Evolutionary conservation across 2,888 invertebrate genomes (phyloP), one percentile per base, ranked within the genome.

Genomic region (Parnassius glacialis): DNA sequence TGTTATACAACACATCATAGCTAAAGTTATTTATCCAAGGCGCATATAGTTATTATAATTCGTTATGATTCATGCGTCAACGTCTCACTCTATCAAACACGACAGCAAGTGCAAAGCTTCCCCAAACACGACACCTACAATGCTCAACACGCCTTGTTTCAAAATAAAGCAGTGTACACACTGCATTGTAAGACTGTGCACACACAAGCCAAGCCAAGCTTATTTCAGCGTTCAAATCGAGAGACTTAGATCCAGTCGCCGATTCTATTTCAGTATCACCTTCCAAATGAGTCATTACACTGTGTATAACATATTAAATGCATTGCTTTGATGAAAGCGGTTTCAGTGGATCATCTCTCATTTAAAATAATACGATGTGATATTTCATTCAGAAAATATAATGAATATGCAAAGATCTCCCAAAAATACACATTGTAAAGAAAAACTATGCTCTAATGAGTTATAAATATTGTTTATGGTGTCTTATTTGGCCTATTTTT

Each of bases 251-350:
- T 9, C n/a, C 13, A 44, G 20, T 44, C 44, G 43, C 9, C 54
- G 56, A 20, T 43, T 42, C 57, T 57, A 51, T 57, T 57, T 57
- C 20, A 2, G 41, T 43, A 41, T 12, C 16, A 12, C 50, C 50
- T 50, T 57, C 57, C 47, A 11, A 13, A 48, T 57, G 57, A 51
- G 11, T 57, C 57, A 51, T 57, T 57, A 57, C 57, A 3, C 10
- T 43, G 9, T 3, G 42, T 50, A 20, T 12, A 20, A 51, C 50
- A 57, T 43, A 43, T 50, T 12, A 47, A 56, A 56, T 47, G 10
- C 57, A 51, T 50, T 43, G 48, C 50, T 42, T 42, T 20, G 57
- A 20, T 51, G 57, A 50, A 42, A 51, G 56, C 47, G 10, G 25
- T 10, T 12, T 25, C 34, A 12, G 11, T 55, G 12, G 47, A 56